Percentiles rank a stretch among this genome's conserved stretches.
phyloP scores from a whole-genome alignment of 1,140 invertebrate genomes.

The Sinonovacula constricta region DNA sequence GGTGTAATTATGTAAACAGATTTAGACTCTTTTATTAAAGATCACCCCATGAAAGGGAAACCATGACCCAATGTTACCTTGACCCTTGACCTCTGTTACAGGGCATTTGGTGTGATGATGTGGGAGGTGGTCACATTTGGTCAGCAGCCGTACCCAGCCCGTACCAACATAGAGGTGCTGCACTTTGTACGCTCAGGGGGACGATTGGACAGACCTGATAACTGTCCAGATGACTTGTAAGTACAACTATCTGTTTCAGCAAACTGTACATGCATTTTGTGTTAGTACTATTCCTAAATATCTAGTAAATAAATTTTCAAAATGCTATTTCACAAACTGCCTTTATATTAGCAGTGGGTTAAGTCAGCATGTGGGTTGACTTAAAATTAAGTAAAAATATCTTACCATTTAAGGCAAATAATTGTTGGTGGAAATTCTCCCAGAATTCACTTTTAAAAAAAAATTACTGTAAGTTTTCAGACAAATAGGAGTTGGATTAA shows the following conservation, averaged over 20 bases:
- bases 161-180: slow-evolving; percentile 93
- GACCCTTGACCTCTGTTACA: slow-evolving; percentile 81
- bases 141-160: slow-evolving; percentile 96
- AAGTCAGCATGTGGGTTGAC: too few species aligned
- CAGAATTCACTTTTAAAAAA: too few species aligned
- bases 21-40: slow-evolving; percentile 95
- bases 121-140: slow-evolving; percentile 98
- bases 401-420: too few species aligned
- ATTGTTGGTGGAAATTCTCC: too few species aligned
- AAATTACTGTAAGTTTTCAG: too few species aligned
- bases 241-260: too few species aligned
- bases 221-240: slow-evolving; percentile 90
- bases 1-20: slow-evolving; percentile 95
- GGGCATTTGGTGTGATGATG: slow-evolving; percentile 95
- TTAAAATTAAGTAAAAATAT: too few species aligned
- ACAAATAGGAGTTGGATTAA: too few species aligned
- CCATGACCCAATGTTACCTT: slow-evolving; percentile 88
- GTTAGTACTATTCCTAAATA: not conserved
- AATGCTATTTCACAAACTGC: not conserved
- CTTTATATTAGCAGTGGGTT: too few species aligned
- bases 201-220: slow-evolving; percentile 85
- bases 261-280: not conserved
- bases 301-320: not conserved
- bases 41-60: slow-evolving; percentile 87
- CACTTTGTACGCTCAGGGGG: slow-evolving; percentile 92